Percentiles rank a stretch among this genome's conserved stretches.
phyloP scores from a whole-genome alignment of 2,888 invertebrate genomes.

The Andricus quercusramuli region DNA sequence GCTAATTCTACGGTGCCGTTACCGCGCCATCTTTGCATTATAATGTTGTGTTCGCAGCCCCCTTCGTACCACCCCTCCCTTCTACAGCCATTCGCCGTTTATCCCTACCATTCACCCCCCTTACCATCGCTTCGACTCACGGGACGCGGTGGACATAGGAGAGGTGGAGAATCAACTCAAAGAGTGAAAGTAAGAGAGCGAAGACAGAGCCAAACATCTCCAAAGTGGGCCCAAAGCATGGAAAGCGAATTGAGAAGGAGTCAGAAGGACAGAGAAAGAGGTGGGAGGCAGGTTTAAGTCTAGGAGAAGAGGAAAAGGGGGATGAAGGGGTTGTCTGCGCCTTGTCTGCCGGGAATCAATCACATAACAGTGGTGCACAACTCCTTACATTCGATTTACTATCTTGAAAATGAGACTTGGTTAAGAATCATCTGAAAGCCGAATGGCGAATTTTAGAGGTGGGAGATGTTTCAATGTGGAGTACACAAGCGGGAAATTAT shows the following conservation, averaged over 20 bases:
- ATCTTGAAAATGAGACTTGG: not conserved
- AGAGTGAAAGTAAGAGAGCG: constrained; percentile 44
- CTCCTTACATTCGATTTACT: constrained; percentile 43
- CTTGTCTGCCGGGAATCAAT: constrained; percentile 75
- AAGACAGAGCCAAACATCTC: constrained; percentile 54
- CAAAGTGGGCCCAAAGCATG: constrained; percentile 49
- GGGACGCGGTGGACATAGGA: constrained; percentile 38
- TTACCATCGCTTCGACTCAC: constrained; percentile 53
- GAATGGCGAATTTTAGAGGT: not conserved
- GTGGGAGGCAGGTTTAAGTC: not conserved
- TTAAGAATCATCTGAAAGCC: not conserved
- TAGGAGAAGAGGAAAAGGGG: constrained; percentile 52
- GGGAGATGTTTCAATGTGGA: not conserved
- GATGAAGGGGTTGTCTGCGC: constrained; percentile 74
- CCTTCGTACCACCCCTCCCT: constrained; percentile 57
- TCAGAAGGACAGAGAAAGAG: not conserved
- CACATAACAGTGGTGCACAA: constrained; percentile 71
- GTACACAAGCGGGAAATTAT: not conserved
- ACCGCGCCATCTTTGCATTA: constrained; percentile 79
- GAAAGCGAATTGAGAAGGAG: constrained; percentile 18
- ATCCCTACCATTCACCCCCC: constrained; percentile 57
- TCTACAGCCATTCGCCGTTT: constrained; percentile 57
- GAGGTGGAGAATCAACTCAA: constrained; percentile 32
- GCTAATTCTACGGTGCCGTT: constrained; percentile 78
- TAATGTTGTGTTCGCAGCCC: constrained; percentile 74